Evolutionary conservation across 2,888 invertebrate species (phyloP), one percentile per base, ranked within the genome.

Genomic region (Ennomos quercinarius): DNA sequence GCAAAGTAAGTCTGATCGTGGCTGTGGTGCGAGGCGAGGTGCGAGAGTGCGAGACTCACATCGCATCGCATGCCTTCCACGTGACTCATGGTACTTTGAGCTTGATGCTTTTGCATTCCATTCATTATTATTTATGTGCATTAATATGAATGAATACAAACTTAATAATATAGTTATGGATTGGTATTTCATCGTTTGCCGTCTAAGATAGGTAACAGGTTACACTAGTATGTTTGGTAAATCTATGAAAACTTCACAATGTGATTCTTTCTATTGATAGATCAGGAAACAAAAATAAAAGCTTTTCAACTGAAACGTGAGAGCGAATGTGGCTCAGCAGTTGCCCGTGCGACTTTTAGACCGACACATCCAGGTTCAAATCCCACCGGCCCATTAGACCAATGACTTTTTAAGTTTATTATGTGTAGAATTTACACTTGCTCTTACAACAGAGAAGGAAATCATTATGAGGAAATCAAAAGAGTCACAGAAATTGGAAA

Each of bases 21-120:
- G 1, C 17, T 34, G 49, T 27, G 71, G 78, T 71, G 72, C 74
- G 75, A 70, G n/a, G n/a, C n/a, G n/a, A n/a, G n/a, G n/a, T n/a
- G 61, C 53, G 57, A 64, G 72, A n/a, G 73, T 54, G 65, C 77
- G 80, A 75, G 79, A 67, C 78, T 83, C 80, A 85, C 27, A 27
- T 27, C 17, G 17, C 17, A 17, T 17, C 27, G 27, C 89, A 79
- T 87, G 81, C 88, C 84, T 87, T 78, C 75, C 66, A 71, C 75
- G 77, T 91, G 91, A 91, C 81, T 91, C 91, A 90, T 74, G 71
- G 75, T 60, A 78, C 81, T 80, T 83, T 77, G 75, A 76, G 79
- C 79, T 80, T 77, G 75, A 78, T 50, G 78, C 83, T 83, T 84
- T 85, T 73, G 85, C 86, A 90, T 91, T 87, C 87, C 87, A 62